Percentiles rank a stretch among this genome's conserved stretches.
phyloP scores from a whole-genome alignment of 92 coral and sea anemone genomes.

The Paramuricea clavata region DNA sequence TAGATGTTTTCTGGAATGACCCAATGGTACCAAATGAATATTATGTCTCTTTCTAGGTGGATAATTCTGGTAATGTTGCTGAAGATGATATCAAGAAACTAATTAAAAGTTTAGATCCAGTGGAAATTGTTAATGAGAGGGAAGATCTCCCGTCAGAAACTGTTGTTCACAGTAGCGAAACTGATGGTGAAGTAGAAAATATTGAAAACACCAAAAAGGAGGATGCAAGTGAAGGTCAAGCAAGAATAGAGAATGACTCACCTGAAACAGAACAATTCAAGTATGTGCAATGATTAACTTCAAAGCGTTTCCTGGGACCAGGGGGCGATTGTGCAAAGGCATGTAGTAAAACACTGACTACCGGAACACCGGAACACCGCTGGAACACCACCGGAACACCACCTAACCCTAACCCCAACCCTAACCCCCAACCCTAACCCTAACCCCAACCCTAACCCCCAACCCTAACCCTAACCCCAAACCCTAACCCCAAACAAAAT shows the following conservation, averaged over 20 bases:
- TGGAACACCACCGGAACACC: no score
- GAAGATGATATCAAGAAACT: background rate
- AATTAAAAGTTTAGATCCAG: background rate
- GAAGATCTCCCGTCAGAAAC: background rate
- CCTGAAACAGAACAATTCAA: background rate
- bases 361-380: no score
- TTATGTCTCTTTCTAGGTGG: background rate
- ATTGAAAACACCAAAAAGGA: background rate
- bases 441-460: no score
- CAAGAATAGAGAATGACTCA: background rate
- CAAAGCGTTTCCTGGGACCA: background rate
- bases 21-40: background rate
- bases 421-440: no score
- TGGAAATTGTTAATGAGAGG: background rate
- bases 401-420: no score
- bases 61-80: background rate
- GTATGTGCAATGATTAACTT: background rate
- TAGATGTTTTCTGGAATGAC: no score
- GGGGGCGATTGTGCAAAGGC: no score
- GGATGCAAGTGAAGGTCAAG: background rate
- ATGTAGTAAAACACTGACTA: no score
- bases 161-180: background rate
- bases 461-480: no score
- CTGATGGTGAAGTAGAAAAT: slow-evolving; percentile 10
- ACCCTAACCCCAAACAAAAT: no score